Evolutionary conservation across 2,113 vertebrate genomes (phyloP), one percentile per base, ranked within the genome.

Genomic region (Halcyon senegalensis): DNA sequence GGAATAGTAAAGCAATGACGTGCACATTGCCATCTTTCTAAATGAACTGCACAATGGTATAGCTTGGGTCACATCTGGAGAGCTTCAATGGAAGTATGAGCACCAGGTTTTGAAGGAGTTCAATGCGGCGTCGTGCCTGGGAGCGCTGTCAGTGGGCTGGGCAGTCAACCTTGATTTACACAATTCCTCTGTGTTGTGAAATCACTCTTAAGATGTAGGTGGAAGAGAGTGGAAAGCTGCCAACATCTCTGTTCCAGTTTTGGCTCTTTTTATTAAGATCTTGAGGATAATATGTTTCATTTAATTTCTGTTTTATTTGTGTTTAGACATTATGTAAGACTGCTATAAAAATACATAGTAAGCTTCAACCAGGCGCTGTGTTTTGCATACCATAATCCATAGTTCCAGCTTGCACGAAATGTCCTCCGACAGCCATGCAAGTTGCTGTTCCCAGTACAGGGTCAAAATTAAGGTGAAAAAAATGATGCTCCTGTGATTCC

Each of bases 291-390:
- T 5, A 5, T 33, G 41, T 58, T 90, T 91, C 11, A 43, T 85
- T 72, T 64, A 7, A 3, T 50, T 91, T 67, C 21, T 82, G 30
- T 3, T 72, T 66, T 58, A 19, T 69, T 87, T 89, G 24, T 56
- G 24, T 48, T 80, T 75, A 72, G 84, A 68, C 27, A 66, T 72
- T 46, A 58, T 11, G 1, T 67, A 63, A 67, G 53, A 28, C n/a
- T 60, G 48, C 30, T 82, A 27, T 64, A 60, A 87, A 43, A 79
- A 66, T 58, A 31, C 14, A 9, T 23, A 14, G 15, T 56, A 30
- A 81, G 17, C 9, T 82, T 81, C 60, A 76, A 3, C 4, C 5
- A 33, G 15, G 35, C 0, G 0, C 17, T 81, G 39, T 12, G 13
- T 43, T 81, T 75, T 76, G 4, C 0, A 0, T 31, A 8, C 41